Evolutionary conservation across 2,113 vertebrate genomes (phyloP).

Genomic region (Cricetomys ansorgei): DNA sequence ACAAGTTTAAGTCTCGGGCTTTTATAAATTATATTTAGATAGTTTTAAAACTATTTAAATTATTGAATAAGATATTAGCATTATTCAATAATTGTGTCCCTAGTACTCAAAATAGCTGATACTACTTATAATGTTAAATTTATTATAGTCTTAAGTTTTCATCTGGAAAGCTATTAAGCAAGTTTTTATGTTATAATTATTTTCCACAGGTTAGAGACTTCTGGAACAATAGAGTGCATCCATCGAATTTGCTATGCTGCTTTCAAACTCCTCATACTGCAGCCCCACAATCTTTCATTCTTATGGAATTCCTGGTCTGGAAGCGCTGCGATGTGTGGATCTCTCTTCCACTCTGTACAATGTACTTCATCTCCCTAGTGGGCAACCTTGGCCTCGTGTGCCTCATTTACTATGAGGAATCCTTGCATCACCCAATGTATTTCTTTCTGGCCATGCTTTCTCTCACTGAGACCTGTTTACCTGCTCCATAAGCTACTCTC

Average conservation of each 20-base stretch:
- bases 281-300: constrained; percentile 51
- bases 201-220: not conserved
- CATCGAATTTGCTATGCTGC: constrained; percentile 33
- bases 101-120: not conserved
- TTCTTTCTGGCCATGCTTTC: constrained; percentile 69
- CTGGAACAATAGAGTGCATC: not conserved
- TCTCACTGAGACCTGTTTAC: constrained; percentile 51
- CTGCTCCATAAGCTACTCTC: constrained; percentile 57
- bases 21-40: not conserved
- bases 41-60: not conserved
- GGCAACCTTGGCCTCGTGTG: constrained; percentile 71
- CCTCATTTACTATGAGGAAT: constrained; percentile 55
- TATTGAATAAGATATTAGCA: not conserved
- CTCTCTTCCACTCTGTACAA: constrained; percentile 68
- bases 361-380: constrained; percentile 68
- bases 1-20: not conserved
- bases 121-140: not conserved
- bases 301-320: constrained; percentile 74
- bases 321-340: constrained; percentile 66
- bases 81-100: not conserved
- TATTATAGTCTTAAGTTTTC: not conserved
- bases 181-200: constrained; percentile 19
- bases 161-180: not conserved
- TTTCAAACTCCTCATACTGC: constrained; percentile 50
- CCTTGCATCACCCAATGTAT: constrained; percentile 70